Evolutionary conservation across 2,888 invertebrate genomes (phyloP).

Genomic region (Pyralis farinalis): DNA sequence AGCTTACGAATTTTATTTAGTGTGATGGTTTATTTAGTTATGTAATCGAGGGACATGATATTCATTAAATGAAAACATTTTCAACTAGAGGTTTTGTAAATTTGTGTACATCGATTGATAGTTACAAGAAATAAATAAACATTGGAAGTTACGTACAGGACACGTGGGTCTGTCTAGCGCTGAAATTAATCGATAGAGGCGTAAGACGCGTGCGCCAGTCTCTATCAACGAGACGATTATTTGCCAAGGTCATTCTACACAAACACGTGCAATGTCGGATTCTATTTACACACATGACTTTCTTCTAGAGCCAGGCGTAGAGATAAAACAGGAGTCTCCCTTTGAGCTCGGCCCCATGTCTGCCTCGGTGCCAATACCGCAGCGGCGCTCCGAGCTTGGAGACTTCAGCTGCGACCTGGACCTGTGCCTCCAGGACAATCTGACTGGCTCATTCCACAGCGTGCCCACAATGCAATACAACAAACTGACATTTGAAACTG

Average conservation of each 20-base stretch:
- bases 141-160: constrained; percentile 39
- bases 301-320: constrained; percentile 82
- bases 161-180: constrained; percentile 73
- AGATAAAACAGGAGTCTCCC: constrained; percentile 83
- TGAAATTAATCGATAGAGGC: constrained; percentile 72
- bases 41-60: constrained; percentile 59
- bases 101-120: constrained; percentile 16
- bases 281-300: constrained; percentile 83
- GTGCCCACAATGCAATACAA: constrained; percentile 58
- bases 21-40: constrained; percentile 59
- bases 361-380: constrained; percentile 85
- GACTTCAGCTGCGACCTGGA: constrained; percentile 82
- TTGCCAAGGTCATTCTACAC: constrained; percentile 72
- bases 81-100: constrained; percentile 21
- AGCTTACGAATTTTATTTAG: constrained; percentile 47
- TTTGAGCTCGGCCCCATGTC: constrained; percentile 70
- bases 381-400: constrained; percentile 64
- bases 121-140: constrained; percentile 49
- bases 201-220: constrained; percentile 73
- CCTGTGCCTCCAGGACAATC: constrained; percentile 74
- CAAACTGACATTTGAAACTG: constrained; percentile 64
- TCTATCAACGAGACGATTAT: constrained; percentile 73
- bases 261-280: constrained; percentile 83
- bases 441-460: constrained; percentile 61
- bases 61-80: constrained; percentile 6